These are phyloP conservation scores for Crocuta crocuta DNA, from an alignment of 2,113 vertebrate species.

Conservation along the genomic window DNA sequence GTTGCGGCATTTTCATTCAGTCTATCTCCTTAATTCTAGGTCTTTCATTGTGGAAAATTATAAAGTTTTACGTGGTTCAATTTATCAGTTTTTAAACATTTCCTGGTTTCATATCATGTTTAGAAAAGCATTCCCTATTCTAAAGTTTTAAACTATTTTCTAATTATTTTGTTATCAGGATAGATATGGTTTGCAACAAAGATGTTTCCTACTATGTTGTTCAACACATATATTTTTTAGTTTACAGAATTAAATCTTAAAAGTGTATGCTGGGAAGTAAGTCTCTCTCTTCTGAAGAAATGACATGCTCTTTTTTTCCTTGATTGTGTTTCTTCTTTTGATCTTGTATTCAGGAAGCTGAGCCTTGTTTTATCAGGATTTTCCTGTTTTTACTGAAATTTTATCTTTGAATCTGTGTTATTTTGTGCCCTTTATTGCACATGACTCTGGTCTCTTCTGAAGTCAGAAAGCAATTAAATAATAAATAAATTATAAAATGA, in stretches of 20 bases:
- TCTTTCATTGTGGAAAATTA: background rate
- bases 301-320: background rate
- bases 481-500: background rate
- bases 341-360: background rate
- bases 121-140: no score
- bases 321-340: background rate
- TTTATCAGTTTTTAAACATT: background rate
- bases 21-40: background rate
- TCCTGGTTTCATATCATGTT: background rate
- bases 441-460: background rate
- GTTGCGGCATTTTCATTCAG: background rate
- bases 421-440: background rate
- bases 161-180: constrained; percentile 15
- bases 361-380: background rate
- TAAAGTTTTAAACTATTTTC: background rate
- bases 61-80: background rate
- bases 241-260: background rate
- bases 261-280: constrained; percentile 2
- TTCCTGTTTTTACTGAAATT: background rate
- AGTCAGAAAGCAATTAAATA: background rate
- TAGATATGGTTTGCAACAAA: background rate
- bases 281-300: background rate
- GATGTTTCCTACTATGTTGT: background rate
- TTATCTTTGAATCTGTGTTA: background rate
- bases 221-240: background rate